Evolutionary conservation across 2,797 vertebrate genomes (phyloP), one percentile per base, ranked within the genome.

Genomic region (Rhinoraja longicauda): DNA sequence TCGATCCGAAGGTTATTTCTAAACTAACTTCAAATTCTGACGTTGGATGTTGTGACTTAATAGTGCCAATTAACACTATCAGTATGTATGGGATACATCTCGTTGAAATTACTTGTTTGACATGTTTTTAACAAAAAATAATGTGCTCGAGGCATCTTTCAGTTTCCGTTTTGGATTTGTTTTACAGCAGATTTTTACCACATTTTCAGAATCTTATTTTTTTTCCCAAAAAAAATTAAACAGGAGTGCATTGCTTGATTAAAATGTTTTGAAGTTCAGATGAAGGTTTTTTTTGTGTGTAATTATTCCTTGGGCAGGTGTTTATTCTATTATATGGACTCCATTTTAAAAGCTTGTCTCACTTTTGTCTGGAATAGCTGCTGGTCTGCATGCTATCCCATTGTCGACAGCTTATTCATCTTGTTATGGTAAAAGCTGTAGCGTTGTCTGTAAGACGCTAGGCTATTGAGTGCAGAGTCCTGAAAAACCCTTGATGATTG

Each of bases 401-500:
- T 94, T 95, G 95, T 95, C 94, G 95, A 95, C 90, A 95, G 94
- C 90, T 95, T 95, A 95, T 96, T 96, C 95, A 95, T 95, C 95
- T 95, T 95, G 94, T 93, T 94, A 94, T 95, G 24, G 94, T 95
- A 94, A 94, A 94, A 93, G 79, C 88, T 84, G 93, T 86, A 90
- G 77, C 90, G 67, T n/a, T 93, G 94, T 73, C 57, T 64, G 92
- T 93, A 92, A 93, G 93, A 93, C 78, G 92, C 93, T 72, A 82
- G 92, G 92, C 78, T 90, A 93, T 93, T 86, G 67, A 79, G 57
- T 86, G 53, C 93, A 32, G 91, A 86, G 62, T 93, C 93, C 93
- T 95, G 95, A 93, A 96, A 95, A 94, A 94, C 94, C 93, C 82
- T 45, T 91, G 95, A 94, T 86, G 94, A 97, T 97, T 97, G 97